Conservation (phyloP, 1,140 invertebrate species). For the Dendroctonus valens region DNA sequence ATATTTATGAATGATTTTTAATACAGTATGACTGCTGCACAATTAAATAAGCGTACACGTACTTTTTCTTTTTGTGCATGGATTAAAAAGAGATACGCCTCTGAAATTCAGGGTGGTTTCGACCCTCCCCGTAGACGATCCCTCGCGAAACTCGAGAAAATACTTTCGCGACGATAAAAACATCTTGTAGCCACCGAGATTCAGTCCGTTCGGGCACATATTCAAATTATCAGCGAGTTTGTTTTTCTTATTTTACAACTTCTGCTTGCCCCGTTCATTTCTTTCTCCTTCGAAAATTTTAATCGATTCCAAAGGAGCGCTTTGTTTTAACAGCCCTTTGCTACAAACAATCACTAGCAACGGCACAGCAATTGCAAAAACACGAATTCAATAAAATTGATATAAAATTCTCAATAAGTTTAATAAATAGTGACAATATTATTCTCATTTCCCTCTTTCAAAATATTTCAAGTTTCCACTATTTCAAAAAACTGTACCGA, state of each 20-base stretch:
- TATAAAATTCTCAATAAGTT: too few relatives aligned
- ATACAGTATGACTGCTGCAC: too few relatives aligned
- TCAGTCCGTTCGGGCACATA: conserved; percentile 50
- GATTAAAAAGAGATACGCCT: neutral
- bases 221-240: conserved; percentile 52
- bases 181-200: conserved; percentile 50
- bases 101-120: conserved; percentile 39
- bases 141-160: conserved; percentile 46
- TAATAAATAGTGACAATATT: too few relatives aligned
- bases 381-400: neutral
- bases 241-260: conserved; percentile 49
- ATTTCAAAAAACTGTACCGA: too few relatives aligned
- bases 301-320: conserved; percentile 15
- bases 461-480: too few relatives aligned
- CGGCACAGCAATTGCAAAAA: neutral
- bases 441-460: too few relatives aligned
- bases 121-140: conserved; percentile 40
- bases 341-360: conserved; percentile 1
- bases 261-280: conserved; percentile 19
- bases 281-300: conserved; percentile 25
- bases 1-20: too few relatives aligned
- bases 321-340: conserved; percentile 8
- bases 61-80: neutral
- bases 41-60: neutral
- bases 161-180: conserved; percentile 49